These are phyloP conservation scores for Dendrocincla fuliginosa DNA, from an alignment of 2,797 vertebrate species.

Conservation along the genomic window DNA sequence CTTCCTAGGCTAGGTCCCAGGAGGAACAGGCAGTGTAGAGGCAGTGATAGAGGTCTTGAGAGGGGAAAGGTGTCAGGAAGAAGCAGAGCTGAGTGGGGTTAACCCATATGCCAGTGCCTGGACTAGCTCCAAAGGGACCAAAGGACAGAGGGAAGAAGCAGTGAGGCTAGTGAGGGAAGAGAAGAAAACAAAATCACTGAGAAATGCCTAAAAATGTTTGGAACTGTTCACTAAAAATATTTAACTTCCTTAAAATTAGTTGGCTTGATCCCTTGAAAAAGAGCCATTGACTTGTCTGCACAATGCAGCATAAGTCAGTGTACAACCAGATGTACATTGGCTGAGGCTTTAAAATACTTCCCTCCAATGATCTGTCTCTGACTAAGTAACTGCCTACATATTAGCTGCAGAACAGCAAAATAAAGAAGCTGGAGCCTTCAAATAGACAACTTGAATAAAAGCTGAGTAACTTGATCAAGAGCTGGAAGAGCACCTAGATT, in stretches of 20 bases:
- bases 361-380: neutral
- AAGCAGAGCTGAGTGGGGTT: neutral
- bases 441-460: neutral
- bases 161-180: neutral
- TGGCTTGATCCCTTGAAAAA: neutral
- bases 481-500: constrained; percentile 43
- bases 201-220: neutral
- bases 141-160: neutral
- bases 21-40: neutral
- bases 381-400: neutral
- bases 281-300: neutral
- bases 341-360: neutral
- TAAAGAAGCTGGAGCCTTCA: neutral
- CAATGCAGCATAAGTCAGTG: neutral
- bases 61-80: neutral
- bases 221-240: neutral
- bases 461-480: neutral
- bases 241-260: neutral
- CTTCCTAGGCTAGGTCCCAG: neutral
- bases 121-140: neutral
- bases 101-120: neutral
- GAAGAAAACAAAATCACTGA: neutral
- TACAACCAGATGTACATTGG: neutral
- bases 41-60: neutral
- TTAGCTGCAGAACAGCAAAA: neutral